Conservation (phyloP, 2,888 invertebrate species). For the Conomelus anceps region DNA sequence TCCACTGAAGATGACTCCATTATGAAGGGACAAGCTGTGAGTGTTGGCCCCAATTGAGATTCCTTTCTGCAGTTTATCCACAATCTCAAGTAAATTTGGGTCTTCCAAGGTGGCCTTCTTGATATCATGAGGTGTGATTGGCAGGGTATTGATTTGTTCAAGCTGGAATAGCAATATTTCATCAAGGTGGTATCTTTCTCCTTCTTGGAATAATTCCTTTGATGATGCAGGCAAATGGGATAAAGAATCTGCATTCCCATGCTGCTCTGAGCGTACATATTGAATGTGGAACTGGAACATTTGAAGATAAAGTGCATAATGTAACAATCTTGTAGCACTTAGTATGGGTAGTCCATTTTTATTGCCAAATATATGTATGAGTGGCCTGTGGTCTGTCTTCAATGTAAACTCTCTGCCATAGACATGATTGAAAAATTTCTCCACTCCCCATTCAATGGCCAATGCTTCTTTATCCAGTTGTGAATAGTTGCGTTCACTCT, state of each 20-base stretch:
- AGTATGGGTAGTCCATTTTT: slow-evolving; percentile 10
- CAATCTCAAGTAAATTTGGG: neutral
- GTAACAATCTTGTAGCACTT: slow-evolving; percentile 10
- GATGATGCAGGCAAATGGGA: slow-evolving; percentile 12
- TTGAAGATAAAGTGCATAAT: slow-evolving; percentile 12
- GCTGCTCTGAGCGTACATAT: slow-evolving; percentile 10
- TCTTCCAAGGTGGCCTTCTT: slow-evolving; percentile 14
- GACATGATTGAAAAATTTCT: slow-evolving; percentile 13
- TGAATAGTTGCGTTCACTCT: slow-evolving; percentile 22
- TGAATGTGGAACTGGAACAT: slow-evolving; percentile 19
- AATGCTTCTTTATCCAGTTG: slow-evolving; percentile 29
- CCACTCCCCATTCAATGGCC: slow-evolving; percentile 19
- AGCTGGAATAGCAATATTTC: neutral
- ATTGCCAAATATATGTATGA: slow-evolving; percentile 18
- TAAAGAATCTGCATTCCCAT: slow-evolving; percentile 18
- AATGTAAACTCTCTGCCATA: slow-evolving; percentile 13
- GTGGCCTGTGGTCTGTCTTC: slow-evolving; percentile 19
- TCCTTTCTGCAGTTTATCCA: neutral
- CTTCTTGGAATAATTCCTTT: neutral
- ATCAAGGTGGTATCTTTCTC: neutral
- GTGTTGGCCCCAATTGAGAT: neutral
- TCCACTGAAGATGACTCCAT: slow-evolving; percentile 10
- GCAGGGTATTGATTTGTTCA: slow-evolving; percentile 1
- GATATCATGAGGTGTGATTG: neutral
- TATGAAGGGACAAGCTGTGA: neutral